These are phyloP conservation scores for Neolamprologus modestus DNA, from an alignment of 2,113 vertebrate species.

Conservation along the genomic window DNA sequence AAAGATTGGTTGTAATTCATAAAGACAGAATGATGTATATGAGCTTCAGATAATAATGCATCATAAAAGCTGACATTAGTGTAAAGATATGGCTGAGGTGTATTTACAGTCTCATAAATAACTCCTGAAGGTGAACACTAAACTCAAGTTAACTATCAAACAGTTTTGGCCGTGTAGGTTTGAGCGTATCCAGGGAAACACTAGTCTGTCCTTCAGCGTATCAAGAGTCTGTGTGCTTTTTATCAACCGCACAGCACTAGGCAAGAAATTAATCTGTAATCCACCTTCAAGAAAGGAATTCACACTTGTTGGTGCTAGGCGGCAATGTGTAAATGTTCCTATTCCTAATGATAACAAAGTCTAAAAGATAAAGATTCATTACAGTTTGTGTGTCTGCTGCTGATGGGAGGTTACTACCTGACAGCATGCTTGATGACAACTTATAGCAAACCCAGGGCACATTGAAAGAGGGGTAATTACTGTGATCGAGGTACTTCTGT, in stretches of 20 bases:
- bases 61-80: background rate
- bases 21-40: background rate
- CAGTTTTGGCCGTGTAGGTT: background rate
- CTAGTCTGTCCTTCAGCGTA: background rate
- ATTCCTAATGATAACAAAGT: background rate
- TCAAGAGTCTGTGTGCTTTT: background rate
- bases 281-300: background rate
- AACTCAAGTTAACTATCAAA: background rate
- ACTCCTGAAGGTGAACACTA: background rate
- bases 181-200: background rate
- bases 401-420: background rate
- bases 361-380: background rate
- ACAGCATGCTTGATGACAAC: constrained; percentile 1
- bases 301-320: background rate
- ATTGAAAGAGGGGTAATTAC: constrained; percentile 4
- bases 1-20: background rate
- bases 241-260: background rate
- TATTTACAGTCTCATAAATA: background rate
- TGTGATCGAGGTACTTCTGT: background rate
- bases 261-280: background rate
- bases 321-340: background rate
- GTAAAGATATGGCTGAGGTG: background rate
- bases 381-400: background rate
- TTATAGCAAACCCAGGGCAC: background rate
- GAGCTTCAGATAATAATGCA: background rate